Conservation (phyloP, 2,888 invertebrate species). For the Drosophila anomelani region DNA sequence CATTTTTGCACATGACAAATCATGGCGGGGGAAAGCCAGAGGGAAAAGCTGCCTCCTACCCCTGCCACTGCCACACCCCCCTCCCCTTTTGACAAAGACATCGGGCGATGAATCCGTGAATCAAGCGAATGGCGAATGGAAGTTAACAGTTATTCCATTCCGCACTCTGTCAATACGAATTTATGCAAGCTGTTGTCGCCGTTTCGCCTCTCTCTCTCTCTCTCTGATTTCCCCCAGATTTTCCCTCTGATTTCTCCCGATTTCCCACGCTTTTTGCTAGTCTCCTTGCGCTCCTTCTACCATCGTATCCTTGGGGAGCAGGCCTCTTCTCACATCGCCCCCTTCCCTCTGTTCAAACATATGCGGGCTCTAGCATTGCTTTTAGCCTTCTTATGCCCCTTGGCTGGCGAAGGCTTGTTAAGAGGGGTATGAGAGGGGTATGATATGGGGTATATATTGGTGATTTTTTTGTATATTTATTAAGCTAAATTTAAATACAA, state of each 20-base stretch:
- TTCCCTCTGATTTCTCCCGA: conserved; percentile 6
- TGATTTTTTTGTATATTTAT: not conserved
- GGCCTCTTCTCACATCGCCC: not conserved
- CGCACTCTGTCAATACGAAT: conserved; percentile 74
- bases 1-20: conserved; percentile 45
- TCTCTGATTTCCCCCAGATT: conserved; percentile 1
- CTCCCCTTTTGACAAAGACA: conserved; percentile 63
- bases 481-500: not conserved
- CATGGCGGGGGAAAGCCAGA: conserved; percentile 10
- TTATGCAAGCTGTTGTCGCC: conserved; percentile 71
- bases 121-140: conserved; percentile 36
- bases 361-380: conserved; percentile 48
- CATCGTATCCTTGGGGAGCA: not conserved
- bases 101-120: conserved; percentile 43
- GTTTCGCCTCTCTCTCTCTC: not conserved
- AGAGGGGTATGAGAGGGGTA: not conserved
- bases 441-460: not conserved
- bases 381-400: conserved; percentile 29
- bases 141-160: conserved; percentile 68
- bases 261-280: conserved; percentile 8
- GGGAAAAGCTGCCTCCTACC: conserved; percentile 14
- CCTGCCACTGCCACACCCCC: not conserved
- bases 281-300: not conserved
- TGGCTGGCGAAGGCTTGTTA: not conserved
- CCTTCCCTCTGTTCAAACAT: conserved; percentile 45